These are phyloP conservation scores for Oreotrochilus melanogaster DNA, from an alignment of 2,113 vertebrate species.

Conservation along the genomic window DNA sequence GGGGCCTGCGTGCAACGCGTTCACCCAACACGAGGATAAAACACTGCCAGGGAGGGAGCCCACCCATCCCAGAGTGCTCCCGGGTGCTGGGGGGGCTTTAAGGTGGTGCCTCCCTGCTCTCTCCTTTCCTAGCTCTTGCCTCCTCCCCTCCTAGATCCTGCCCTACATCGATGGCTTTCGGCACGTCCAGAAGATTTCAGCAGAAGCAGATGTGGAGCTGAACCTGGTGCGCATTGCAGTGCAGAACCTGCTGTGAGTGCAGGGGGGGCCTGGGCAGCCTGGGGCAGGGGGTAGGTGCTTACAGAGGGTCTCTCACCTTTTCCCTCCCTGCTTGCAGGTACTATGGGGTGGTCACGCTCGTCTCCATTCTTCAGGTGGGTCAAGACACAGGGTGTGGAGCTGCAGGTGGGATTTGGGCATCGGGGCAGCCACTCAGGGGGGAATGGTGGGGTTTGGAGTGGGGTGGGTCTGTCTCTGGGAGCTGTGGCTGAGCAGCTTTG, in stretches of 20 bases:
- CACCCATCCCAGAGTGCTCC: fast-evolving
- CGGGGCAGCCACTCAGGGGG: fast-evolving
- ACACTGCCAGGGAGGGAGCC: background rate
- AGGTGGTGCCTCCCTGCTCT: background rate
- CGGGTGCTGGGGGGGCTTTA: fast-evolving
- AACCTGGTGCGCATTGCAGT: slow-evolving; percentile 97
- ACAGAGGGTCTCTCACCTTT: background rate
- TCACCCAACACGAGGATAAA: fast-evolving
- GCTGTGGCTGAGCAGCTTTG: background rate
- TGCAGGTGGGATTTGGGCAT: fast-evolving
- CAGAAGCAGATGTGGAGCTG: slow-evolving; percentile 94
- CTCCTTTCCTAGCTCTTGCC: background rate
- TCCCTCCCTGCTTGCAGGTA: slow-evolving; percentile 81
- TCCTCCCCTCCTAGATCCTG: slow-evolving; percentile 84
- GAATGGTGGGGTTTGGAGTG: fast-evolving
- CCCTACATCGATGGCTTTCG: slow-evolving; percentile 95
- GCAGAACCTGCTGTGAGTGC: slow-evolving; percentile 93
- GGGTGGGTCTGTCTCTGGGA: fast-evolving
- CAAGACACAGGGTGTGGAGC: fast-evolving
- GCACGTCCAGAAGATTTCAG: slow-evolving; percentile 96
- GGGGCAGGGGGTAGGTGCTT: background rate
- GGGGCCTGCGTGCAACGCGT: background rate
- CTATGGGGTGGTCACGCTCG: slow-evolving; percentile 92
- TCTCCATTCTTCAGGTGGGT: slow-evolving; percentile 95
- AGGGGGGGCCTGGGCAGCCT: background rate